Conservation (phyloP, 2,888 invertebrate species). For the Ischnura elegans region DNA sequence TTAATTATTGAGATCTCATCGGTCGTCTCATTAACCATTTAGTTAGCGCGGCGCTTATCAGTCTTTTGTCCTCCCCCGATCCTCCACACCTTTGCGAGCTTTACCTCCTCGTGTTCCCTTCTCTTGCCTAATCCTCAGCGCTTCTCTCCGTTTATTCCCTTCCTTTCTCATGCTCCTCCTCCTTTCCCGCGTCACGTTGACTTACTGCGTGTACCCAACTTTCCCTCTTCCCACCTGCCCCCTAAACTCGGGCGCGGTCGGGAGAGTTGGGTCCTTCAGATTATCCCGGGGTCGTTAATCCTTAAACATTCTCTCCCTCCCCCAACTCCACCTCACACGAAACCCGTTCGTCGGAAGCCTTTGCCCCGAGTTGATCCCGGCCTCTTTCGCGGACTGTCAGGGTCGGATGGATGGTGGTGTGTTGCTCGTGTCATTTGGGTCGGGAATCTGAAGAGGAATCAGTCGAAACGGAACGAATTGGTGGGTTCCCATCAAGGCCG, state of each 20-base stretch:
- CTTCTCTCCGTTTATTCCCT: neutral
- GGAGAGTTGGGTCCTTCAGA: neutral
- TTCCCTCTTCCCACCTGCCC: neutral
- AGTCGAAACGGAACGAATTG: neutral
- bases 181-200: neutral
- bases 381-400: neutral
- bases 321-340: neutral
- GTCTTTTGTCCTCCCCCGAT: neutral
- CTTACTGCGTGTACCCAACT: neutral
- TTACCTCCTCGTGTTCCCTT: neutral
- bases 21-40: constrained; percentile 35
- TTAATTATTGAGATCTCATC: constrained; percentile 20
- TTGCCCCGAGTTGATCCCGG: neutral
- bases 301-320: constrained; percentile 1
- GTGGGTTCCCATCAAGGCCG: neutral
- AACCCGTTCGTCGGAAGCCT: neutral
- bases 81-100: neutral
- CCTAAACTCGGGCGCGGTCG: neutral
- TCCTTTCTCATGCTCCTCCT: neutral
- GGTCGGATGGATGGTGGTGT: neutral
- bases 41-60: neutral
- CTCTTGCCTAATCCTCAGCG: neutral
- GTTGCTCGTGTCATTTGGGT: neutral
- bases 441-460: neutral
- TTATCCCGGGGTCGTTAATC: neutral